A percentile compares a stretch with the other conserved stretches of the same genome.
phyloP scores from a whole-genome alignment of 2,797 vertebrate genomes.

The Fistularia commersonii region DNA sequence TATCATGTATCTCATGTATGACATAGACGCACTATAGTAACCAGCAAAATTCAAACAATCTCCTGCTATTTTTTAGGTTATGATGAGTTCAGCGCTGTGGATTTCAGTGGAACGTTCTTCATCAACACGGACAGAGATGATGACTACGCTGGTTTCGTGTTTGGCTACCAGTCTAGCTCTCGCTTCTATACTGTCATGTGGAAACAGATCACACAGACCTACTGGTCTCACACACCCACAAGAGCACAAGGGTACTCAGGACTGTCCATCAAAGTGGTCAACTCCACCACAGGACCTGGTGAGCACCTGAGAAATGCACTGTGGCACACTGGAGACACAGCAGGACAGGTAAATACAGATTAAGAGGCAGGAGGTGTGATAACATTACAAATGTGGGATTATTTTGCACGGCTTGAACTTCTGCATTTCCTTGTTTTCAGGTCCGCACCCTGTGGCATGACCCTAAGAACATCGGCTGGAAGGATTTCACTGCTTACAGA shows the following conservation, averaged over 20 bases:
- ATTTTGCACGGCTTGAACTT: slow-evolving; percentile 1
- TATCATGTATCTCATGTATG: background rate
- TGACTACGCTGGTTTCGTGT: slow-evolving; percentile 97
- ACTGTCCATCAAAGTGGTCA: slow-evolving; percentile 96
- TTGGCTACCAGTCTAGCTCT: slow-evolving; percentile 97
- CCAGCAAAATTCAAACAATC: slow-evolving; percentile 21
- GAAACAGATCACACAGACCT: slow-evolving; percentile 98
- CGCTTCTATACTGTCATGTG: slow-evolving; percentile 99
- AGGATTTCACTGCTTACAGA: slow-evolving; percentile 98
- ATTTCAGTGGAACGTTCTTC: slow-evolving; percentile 99
- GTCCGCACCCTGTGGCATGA: slow-evolving; percentile 98
- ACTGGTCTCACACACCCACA: slow-evolving; percentile 92
- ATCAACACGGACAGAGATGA: slow-evolving; percentile 98
- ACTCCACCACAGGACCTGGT: slow-evolving; percentile 96
- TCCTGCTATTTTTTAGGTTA: slow-evolving; percentile 75
- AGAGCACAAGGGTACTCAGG: slow-evolving; percentile 97
- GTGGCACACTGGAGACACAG: slow-evolving; percentile 97
- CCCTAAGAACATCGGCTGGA: slow-evolving; percentile 97
- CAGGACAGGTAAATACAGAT: slow-evolving; percentile 82
- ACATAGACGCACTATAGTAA: background rate
- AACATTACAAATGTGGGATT: background rate
- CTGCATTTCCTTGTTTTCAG: slow-evolving; percentile 61
- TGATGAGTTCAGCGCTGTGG: slow-evolving; percentile 96
- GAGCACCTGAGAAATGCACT: slow-evolving; percentile 97
- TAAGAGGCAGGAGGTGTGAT: background rate